Conservation (phyloP, 2,888 invertebrate genomes). For the Mimas tiliae region DNA sequence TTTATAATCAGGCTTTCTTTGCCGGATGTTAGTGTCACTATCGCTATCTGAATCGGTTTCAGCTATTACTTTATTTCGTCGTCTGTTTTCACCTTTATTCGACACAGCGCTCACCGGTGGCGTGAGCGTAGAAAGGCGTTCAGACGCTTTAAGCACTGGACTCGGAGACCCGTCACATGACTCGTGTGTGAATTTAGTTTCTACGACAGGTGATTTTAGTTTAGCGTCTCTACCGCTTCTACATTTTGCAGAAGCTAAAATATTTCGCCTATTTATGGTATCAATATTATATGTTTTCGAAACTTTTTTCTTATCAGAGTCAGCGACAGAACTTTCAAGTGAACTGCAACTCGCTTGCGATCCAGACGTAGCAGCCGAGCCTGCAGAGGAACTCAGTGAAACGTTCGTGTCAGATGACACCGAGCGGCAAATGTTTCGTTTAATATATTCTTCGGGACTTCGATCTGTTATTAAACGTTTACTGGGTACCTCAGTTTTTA, state of each 20-base stretch:
- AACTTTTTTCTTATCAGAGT: constrained; percentile 87
- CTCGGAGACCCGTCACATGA: constrained; percentile 78
- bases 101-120: constrained; percentile 80
- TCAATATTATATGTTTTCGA: constrained; percentile 92
- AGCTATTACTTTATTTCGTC: constrained; percentile 76
- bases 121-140: constrained; percentile 83
- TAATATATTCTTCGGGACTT: constrained; percentile 74
- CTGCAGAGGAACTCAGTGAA: constrained; percentile 88
- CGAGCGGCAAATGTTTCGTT: constrained; percentile 86
- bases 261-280: constrained; percentile 93
- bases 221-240: constrained; percentile 92
- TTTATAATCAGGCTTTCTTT: constrained; percentile 77
- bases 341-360: constrained; percentile 89
- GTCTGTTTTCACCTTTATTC: constrained; percentile 80
- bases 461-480: constrained; percentile 64
- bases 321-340: constrained; percentile 86
- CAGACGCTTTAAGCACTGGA: constrained; percentile 77
- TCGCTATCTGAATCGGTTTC: constrained; percentile 75
- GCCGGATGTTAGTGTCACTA: constrained; percentile 71
- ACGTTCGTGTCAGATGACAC: constrained; percentile 90
- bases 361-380: constrained; percentile 89
- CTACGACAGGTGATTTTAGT: constrained; percentile 88
- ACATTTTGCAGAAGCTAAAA: constrained; percentile 93
- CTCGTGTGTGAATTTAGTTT: constrained; percentile 88
- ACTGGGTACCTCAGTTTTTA: constrained; percentile 73